Evolutionary conservation across 2,888 invertebrate species (phyloP), one percentile per base, ranked within the genome.

Genomic region (Spilosoma lubricipeda): DNA sequence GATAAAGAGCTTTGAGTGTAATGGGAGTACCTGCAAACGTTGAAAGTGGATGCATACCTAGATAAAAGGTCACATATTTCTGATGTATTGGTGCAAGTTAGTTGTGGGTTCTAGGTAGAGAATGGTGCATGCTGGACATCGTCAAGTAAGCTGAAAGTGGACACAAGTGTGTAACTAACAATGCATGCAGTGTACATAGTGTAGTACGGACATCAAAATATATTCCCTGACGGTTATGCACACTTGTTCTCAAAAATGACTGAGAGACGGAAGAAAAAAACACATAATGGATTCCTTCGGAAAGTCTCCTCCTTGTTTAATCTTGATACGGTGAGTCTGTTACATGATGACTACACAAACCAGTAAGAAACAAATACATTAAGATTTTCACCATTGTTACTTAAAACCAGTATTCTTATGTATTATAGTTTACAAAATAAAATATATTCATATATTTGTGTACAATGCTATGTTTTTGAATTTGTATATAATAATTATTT

Each of bases 241-340:
- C 92, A 93, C 88, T 91, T 89, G 89, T 86, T 91, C 89, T 87
- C 84, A 92, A 95, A 93, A 93, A 96, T 96, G 96, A 96, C 96
- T 88, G 96, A 96, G 89, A 93, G 96, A 93, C 92, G 96, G 92
- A 96, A 96, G 95, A 96, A 96, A 96, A 96, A 96, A 91, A 90
- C 95, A 80, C 96, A 95, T 93, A 95, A 96, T 96, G 97, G 98
- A 93, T 98, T 98, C 94, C 97, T 98, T 93, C 98, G 98, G 96
- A 98, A 98, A 96, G 98, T 98, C 87, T 98, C 98, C 87, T 98
- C 98, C 86, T 96, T 98, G 87, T 98, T 98, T 96, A 98, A 98
- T 96, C 97, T 98, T 95, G 98, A 98, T 92, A 97, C 97, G 97
- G 97, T 98, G 96, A 98, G 96, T 95, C 89, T 91, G 91, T 88